These are phyloP conservation scores for Hesperia comma DNA, from an alignment of 2,888 invertebrate genomes.

Conservation along the genomic window DNA sequence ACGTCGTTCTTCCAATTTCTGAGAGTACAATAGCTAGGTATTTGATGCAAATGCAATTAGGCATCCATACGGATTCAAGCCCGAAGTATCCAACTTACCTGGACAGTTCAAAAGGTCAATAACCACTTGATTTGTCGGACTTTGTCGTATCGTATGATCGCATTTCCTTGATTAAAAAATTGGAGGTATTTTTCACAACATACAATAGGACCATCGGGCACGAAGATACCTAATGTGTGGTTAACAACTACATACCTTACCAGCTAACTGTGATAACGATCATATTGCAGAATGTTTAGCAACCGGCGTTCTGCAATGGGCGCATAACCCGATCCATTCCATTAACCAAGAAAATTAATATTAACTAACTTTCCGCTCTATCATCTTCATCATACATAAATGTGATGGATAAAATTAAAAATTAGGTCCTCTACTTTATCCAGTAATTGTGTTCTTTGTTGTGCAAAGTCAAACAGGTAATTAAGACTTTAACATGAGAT, in stretches of 20 bases:
- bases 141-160: not conserved
- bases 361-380: constrained; percentile 4
- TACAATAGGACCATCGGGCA: not conserved
- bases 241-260: constrained; percentile 37
- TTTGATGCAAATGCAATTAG: too few species aligned
- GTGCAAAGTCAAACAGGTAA: too few species aligned
- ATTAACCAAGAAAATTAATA: constrained; percentile 29
- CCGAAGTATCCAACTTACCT: too few species aligned
- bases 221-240: constrained; percentile 18
- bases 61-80: too few species aligned
- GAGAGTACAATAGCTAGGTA: too few species aligned
- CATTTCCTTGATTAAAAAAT: not conserved
- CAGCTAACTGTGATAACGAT: constrained; percentile 38
- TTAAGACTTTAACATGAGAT: too few species aligned
- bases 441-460: too few species aligned
- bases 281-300: constrained; percentile 41
- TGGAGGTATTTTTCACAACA: not conserved
- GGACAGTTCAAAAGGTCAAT: too few species aligned
- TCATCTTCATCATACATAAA: not conserved
- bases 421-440: too few species aligned
- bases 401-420: not conserved
- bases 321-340: constrained; percentile 27
- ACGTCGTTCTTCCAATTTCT: too few species aligned
- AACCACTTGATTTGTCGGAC: too few species aligned
- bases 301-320: constrained; percentile 26